Evolutionary conservation across 2,113 vertebrate genomes (phyloP).

Genomic region (Desmodus rotundus): DNA sequence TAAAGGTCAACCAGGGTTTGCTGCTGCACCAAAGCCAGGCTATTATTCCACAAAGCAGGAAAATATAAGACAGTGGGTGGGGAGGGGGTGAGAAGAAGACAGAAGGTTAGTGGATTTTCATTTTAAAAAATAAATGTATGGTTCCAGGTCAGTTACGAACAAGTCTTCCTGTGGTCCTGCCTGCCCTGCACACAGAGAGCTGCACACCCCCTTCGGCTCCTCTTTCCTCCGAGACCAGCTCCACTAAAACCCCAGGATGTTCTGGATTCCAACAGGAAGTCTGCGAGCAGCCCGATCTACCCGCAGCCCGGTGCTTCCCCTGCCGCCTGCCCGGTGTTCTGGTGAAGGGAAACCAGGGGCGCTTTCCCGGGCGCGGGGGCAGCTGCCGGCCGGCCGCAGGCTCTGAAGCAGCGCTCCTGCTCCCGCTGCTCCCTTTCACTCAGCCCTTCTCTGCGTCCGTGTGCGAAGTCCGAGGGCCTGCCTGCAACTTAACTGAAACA

Average conservation of each 20-base stretch:
- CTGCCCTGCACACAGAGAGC: background rate
- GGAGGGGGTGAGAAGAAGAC: background rate
- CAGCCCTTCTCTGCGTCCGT: too few species aligned
- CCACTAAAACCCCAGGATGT: background rate
- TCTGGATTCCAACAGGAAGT: background rate
- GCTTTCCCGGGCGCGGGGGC: background rate
- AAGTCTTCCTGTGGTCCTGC: background rate
- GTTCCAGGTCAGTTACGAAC: background rate
- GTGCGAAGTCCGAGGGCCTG: background rate
- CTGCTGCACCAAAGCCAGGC: background rate
- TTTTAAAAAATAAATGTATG: background rate
- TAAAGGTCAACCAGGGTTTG: background rate
- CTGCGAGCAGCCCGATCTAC: fast-evolving
- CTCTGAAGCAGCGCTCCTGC: background rate
- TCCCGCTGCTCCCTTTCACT: background rate
- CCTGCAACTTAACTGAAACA: background rate
- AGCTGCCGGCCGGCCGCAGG: background rate
- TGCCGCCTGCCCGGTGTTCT: background rate
- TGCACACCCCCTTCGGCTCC: fast-evolving
- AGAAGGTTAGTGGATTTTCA: background rate
- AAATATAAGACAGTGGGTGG: background rate
- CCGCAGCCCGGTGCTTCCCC: background rate
- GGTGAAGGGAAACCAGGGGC: background rate
- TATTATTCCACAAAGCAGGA: background rate
- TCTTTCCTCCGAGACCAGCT: background rate